Evolutionary conservation across 2,888 invertebrate genomes (phyloP), one percentile per base, ranked within the genome.

Genomic region (Serripes groenlandicus): DNA sequence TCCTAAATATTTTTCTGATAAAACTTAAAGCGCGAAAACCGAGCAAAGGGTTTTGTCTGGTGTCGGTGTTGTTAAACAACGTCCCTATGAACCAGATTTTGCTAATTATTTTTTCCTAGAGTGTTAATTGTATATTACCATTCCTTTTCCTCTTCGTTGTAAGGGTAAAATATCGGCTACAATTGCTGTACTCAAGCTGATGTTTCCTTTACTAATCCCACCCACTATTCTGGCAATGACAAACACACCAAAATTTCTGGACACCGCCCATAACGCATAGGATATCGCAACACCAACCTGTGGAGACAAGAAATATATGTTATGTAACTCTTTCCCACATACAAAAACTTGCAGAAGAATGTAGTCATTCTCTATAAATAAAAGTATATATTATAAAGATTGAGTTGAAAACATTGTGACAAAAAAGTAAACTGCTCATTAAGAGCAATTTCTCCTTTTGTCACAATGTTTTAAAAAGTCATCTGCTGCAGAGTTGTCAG

Each of bases 121-220:
- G n/a, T n/a, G n/a, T n/a, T n/a, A n/a, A n/a, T n/a, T n/a, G n/a
- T n/a, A n/a, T n/a, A n/a, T 80, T 95, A 98, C 98, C 99, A 99
- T 99, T 93, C 98, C 99, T 94, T 96, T 97, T 52, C 98, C 98
- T 91, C 99, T 96, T n/a, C 97, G 97, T 91, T 97, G 96, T 70
- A 96, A 96, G 81, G 97, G 96, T 1, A 98, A 97, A 11, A 98
- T 97, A 95, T 99, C 99, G 0, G 98, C 97, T 52, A 99, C 97
- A 76, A 99, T 97, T 0, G 99, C 98, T 96, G 98, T 98, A 81
- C 98, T 97, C 32, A 99, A 96, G 88, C 98, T 98, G 21, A 99
- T 97, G 95, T 99, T 99, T 32, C 99, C 99, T 95, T 99, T 99
- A 94, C 98, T 98, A 30, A 99, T 96, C 0, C 99, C 99, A 21